Evolutionary conservation across 2,888 invertebrate species (phyloP), one percentile per base, ranked within the genome.

Genomic region (Sceliomorpha sp.): DNA sequence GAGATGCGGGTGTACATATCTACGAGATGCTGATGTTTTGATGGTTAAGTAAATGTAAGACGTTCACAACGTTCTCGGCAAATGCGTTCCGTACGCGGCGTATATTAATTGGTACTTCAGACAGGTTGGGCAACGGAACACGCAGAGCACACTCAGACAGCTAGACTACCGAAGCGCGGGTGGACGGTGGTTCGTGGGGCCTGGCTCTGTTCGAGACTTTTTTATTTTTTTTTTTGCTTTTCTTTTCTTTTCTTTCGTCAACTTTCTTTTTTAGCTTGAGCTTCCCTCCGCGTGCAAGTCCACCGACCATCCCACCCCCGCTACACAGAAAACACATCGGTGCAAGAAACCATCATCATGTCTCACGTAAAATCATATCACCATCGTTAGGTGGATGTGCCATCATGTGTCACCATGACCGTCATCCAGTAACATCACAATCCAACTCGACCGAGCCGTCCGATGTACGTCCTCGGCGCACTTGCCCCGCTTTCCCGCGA

Each of bases 71-170:
- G 34, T 44, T 32, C 37, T 55, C 51, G 29, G 53, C 34, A 62
- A 51, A 71, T 42, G 48, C 62, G 58, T 32, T 51, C 15, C 39
- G 10, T 62, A 17, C 48, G 47, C 53, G 47, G 53, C 53, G 31
- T 53, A 14, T 34, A 55, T 63, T 58, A 58, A 69, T 58, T 56
- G 27, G 7, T 45, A 48, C 12, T 63, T 55, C 42, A 69, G 15
- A 63, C 53, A 47, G 63, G 50, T 58, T 64, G 69, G 53, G 45
- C 77, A 77, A 81, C 76, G 76, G 70, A 78, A 83, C 82, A 86
- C 86, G 83, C 84, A 86, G n/a, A n/a, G 82, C 87, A 87, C 83
- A 87, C 86, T 85, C 81, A 85, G 81, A 84, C 83, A 85, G 75
- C 84, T 84, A 78, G 48, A 78, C 86, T 87, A 87, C 85, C 74